Conservation (phyloP, 2,888 invertebrate species). For the Slavum lentiscoides region DNA sequence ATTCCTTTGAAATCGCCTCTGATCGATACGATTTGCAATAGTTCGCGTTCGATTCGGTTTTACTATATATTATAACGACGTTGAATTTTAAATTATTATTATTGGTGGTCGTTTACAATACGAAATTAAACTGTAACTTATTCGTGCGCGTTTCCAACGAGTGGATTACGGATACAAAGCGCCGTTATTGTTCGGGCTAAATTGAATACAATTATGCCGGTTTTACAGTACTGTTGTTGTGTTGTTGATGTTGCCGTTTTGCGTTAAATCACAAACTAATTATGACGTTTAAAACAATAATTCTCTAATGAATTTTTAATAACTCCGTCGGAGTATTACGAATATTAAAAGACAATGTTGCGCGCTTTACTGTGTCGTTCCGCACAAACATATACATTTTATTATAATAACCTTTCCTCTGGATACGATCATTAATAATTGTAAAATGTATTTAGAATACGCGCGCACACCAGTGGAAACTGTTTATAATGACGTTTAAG, state of each 20-base stretch:
- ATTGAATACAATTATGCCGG: conserved; percentile 19
- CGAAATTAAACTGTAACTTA: conserved; percentile 20
- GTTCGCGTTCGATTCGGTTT: too few species aligned
- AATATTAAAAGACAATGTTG: background rate
- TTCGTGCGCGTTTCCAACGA: conserved; percentile 15
- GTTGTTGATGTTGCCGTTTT: too few species aligned
- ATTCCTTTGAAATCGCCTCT: too few species aligned
- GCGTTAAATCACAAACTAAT: conserved; percentile 30
- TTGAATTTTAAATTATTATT: conserved; percentile 24
- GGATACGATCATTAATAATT: too few species aligned
- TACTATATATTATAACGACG: too few species aligned
- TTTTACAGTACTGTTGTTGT: conserved; percentile 11
- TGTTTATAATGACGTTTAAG: too few species aligned
- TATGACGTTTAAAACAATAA: background rate
- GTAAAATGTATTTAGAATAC: too few species aligned
- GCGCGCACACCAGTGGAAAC: too few species aligned
- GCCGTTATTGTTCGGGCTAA: conserved; percentile 16
- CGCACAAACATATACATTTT: too few species aligned
- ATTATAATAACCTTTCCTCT: too few species aligned
- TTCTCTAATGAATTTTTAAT: conserved; percentile 11
- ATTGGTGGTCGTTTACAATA: background rate
- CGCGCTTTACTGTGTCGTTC: too few species aligned
- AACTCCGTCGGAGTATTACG: background rate
- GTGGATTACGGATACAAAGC: conserved; percentile 18
- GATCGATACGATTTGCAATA: too few species aligned